A percentile compares a stretch with the other conserved stretches of the same genome.
Conservation (phyloP, 2,888 invertebrate genomes). For the Cecidostiba fungosa region DNA sequence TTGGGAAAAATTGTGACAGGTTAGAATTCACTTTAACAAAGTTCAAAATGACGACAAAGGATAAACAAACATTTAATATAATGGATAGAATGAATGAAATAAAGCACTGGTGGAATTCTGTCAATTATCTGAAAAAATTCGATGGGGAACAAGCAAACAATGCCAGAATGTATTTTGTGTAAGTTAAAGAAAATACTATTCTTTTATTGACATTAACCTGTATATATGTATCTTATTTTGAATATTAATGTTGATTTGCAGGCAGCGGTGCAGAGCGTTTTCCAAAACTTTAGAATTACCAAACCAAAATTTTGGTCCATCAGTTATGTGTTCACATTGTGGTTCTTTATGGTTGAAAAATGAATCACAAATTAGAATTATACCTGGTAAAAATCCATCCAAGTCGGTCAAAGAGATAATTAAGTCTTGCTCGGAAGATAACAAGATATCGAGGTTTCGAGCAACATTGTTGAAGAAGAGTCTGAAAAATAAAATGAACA, state of each 20-base stretch:
- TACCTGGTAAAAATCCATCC: constrained; percentile 66
- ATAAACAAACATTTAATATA: neutral
- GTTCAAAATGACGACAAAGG: neutral
- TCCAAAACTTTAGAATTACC: constrained; percentile 64
- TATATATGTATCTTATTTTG: neutral
- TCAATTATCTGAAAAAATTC: constrained; percentile 53
- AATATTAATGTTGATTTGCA: constrained; percentile 30
- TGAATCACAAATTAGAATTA: constrained; percentile 68
- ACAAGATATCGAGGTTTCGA: constrained; percentile 66
- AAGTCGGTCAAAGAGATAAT: constrained; percentile 69
- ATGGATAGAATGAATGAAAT: constrained; percentile 55
- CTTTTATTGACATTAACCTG: neutral
- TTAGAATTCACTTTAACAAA: neutral
- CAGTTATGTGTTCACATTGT: constrained; percentile 72
- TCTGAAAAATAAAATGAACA: constrained; percentile 70
- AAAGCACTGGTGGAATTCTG: constrained; percentile 54
- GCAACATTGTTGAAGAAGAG: constrained; percentile 70
- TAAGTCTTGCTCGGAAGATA: constrained; percentile 49
- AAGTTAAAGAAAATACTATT: constrained; percentile 56
- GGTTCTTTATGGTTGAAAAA: constrained; percentile 72
- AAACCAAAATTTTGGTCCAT: constrained; percentile 71
- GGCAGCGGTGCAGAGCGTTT: constrained; percentile 52
- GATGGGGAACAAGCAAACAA: constrained; percentile 46
- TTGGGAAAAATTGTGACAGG: neutral
- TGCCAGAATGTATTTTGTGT: constrained; percentile 68